Percentiles rank a stretch among this genome's conserved stretches.
Evolutionary conservation across 2,888 invertebrate species (phyloP).

Genomic region (Pammene aurita): DNA sequence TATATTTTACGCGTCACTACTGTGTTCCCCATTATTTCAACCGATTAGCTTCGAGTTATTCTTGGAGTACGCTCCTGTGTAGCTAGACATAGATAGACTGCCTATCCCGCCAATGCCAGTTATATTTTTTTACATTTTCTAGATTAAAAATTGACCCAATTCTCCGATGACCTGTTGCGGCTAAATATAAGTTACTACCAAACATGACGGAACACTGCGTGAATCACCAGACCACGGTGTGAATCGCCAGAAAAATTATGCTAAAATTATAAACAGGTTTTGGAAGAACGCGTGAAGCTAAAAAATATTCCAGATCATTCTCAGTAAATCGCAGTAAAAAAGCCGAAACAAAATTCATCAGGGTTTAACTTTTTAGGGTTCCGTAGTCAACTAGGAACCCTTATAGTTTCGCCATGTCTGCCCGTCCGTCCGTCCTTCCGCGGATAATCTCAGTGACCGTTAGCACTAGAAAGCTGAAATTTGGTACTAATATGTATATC

Average conservation of each 20-base stretch:
- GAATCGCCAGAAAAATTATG: conserved; percentile 1
- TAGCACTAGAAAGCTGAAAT: no score
- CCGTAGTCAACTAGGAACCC: no score
- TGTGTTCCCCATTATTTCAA: neutral
- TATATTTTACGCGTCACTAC: no score
- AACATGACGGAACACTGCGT: conserved; percentile 25
- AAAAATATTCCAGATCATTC: no score
- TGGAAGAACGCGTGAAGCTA: neutral
- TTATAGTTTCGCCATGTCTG: no score
- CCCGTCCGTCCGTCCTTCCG: no score
- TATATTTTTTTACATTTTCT: conserved; percentile 24
- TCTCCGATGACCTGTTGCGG: conserved; percentile 27
- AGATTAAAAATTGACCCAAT: conserved; percentile 32
- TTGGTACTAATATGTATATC: no score
- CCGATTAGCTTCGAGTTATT: conserved; percentile 15
- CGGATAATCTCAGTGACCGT: no score
- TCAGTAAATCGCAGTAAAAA: no score
- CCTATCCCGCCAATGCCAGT: conserved; percentile 2
- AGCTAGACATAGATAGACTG: neutral
- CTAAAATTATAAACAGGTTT: neutral
- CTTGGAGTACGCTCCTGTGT: neutral
- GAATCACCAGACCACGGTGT: neutral
- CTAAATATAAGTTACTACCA: conserved; percentile 28
- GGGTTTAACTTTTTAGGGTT: no score
- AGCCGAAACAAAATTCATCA: no score